These are phyloP conservation scores for Sardinella longiceps DNA, from an alignment of 2,797 vertebrate genomes.

Conservation along the genomic window DNA sequence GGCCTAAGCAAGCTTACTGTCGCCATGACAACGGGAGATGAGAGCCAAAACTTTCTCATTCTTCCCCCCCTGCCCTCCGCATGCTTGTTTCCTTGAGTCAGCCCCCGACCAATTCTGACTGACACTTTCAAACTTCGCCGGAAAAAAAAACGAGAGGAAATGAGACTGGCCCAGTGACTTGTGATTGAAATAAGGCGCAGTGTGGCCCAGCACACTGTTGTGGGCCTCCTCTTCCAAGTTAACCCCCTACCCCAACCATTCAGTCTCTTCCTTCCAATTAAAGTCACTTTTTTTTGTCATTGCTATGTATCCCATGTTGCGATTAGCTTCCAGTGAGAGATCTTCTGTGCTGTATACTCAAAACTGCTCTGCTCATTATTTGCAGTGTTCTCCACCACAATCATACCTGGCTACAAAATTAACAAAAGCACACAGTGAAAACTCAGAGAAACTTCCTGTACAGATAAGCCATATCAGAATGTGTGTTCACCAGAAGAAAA, in stretches of 20 bases:
- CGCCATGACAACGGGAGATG: conserved; percentile 53
- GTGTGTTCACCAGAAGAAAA: neutral
- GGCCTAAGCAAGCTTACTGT: conserved; percentile 48
- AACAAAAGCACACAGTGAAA: conserved; percentile 8
- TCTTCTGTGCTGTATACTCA: neutral
- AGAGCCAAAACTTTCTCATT: conserved; percentile 54
- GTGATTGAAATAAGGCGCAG: conserved; percentile 8
- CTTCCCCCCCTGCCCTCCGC: conserved; percentile 42
- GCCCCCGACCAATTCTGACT: neutral
- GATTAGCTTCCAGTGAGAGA: neutral
- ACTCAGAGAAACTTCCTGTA: neutral
- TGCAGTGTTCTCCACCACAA: neutral
- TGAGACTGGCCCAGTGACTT: conserved; percentile 10
- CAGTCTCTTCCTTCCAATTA: neutral
- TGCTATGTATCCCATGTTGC: neutral
- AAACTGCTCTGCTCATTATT: neutral
- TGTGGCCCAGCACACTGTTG: neutral
- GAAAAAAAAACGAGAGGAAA: conserved; percentile 17
- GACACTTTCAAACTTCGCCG: neutral
- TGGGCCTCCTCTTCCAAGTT: neutral
- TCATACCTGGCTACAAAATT: neutral
- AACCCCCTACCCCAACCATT: neutral
- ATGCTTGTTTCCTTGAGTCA: conserved; percentile 14
- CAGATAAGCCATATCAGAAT: conserved; percentile 1
- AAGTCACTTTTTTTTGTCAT: neutral